Conservation (phyloP, 2,797 vertebrate genomes). For the Saxicola maurus region DNA sequence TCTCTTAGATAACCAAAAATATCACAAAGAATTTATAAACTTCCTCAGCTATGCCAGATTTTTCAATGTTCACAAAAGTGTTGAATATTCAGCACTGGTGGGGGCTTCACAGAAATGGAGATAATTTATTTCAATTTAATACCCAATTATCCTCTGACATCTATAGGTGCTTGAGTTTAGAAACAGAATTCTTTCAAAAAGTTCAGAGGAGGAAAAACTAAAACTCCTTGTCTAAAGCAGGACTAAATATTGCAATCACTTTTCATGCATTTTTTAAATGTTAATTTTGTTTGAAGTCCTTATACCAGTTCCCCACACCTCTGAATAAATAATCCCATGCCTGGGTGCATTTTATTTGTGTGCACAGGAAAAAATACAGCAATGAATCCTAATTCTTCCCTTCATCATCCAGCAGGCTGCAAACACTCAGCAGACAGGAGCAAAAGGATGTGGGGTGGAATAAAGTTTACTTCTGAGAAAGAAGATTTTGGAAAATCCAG, state of each 20-base stretch:
- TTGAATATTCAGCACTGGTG: background rate
- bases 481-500: background rate
- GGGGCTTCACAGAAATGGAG: background rate
- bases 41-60: background rate
- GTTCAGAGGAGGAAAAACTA: background rate
- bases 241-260: constrained; percentile 59
- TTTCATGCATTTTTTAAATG: constrained; percentile 71
- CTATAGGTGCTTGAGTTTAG: background rate
- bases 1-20: background rate
- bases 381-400: constrained; percentile 45
- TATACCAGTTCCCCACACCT: constrained; percentile 53
- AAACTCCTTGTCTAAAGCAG: constrained; percentile 31
- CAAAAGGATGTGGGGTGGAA: background rate
- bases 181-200: background rate
- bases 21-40: background rate
- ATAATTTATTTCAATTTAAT: background rate
- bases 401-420: background rate
- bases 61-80: background rate
- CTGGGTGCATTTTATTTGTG: background rate
- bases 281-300: constrained; percentile 70
- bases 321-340: constrained; percentile 65
- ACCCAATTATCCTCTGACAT: background rate
- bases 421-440: background rate
- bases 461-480: background rate
- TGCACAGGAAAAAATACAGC: constrained; percentile 27